Percentiles rank a stretch among this genome's conserved stretches.
Evolutionary conservation across 1,140 invertebrate genomes (phyloP).

Genomic region (Formica exsecta): DNA sequence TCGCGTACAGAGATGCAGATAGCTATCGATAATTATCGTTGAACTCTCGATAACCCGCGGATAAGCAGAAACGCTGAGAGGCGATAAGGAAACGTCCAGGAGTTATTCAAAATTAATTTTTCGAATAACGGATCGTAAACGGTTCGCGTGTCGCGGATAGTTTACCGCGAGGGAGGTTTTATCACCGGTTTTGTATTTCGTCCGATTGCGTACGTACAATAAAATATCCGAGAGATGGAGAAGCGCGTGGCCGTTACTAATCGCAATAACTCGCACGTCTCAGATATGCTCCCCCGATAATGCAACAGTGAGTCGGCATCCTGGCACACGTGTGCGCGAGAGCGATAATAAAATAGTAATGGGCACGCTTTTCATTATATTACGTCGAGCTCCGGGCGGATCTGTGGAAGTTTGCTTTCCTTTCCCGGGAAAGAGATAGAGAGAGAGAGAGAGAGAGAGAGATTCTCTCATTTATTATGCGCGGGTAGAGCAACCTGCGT

Average conservation of each 20-base stretch:
- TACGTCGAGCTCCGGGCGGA: slow-evolving; percentile 28
- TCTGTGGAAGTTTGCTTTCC: slow-evolving; percentile 39
- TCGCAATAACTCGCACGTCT: slow-evolving; percentile 50
- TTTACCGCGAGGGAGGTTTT: slow-evolving; percentile 22
- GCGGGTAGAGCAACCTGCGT: slow-evolving; percentile 44
- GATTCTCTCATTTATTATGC: slow-evolving; percentile 50
- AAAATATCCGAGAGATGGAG: slow-evolving; percentile 26
- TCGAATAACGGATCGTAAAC: slow-evolving; percentile 42
- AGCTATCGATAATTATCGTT: slow-evolving; percentile 57
- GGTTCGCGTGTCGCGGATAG: slow-evolving; percentile 25
- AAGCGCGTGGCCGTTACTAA: slow-evolving; percentile 37
- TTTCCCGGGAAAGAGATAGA: background rate
- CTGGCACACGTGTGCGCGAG: slow-evolving; percentile 11
- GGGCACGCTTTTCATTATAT: slow-evolving; percentile 55
- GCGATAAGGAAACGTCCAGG: slow-evolving; percentile 48
- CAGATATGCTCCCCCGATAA: slow-evolving; percentile 45
- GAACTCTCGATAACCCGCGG: slow-evolving; percentile 53
- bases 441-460: slow-evolving; percentile 23
- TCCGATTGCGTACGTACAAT: slow-evolving; percentile 26
- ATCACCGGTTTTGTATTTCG: slow-evolving; percentile 48
- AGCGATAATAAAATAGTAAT: slow-evolving; percentile 61
- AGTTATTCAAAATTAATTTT: slow-evolving; percentile 36
- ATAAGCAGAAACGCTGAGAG: slow-evolving; percentile 39
- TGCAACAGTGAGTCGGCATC: slow-evolving; percentile 28
- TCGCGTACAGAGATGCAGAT: slow-evolving; percentile 42